Percentiles rank a stretch among this genome's conserved stretches.
phyloP scores from a whole-genome alignment of 2,888 invertebrate genomes.

The Cerastoderma edule region DNA sequence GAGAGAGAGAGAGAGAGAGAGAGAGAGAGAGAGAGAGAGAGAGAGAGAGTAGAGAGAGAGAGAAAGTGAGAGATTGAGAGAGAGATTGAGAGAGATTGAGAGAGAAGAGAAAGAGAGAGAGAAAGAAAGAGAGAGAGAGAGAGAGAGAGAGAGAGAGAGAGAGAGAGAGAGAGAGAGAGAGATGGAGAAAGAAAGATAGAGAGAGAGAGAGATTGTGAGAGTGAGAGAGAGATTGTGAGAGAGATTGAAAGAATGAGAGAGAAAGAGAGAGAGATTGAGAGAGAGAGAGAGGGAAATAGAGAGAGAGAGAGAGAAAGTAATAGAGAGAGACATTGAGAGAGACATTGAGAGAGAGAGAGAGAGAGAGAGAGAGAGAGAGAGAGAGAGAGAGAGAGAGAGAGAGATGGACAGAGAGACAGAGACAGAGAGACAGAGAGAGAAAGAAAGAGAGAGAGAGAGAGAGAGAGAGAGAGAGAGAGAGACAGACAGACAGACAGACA shows the following conservation, averaged over 20 bases:
- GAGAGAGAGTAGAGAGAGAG: background rate
- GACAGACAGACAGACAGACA: background rate
- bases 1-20: background rate
- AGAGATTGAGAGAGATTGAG: background rate
- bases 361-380: background rate
- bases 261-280: background rate
- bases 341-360: background rate
- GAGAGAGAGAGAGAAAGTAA: background rate
- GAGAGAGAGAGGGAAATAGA: background rate
- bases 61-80: background rate
- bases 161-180: background rate
- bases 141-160: background rate
- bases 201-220: background rate
- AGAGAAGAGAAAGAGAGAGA: background rate
- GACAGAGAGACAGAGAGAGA: constrained; percentile 1
- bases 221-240: background rate
- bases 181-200: background rate
- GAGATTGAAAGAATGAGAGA: background rate
- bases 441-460: background rate
- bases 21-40: background rate
- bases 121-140: background rate
- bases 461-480: background rate
- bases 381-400: background rate
- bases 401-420: background rate
- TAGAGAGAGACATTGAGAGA: background rate